Evolutionary conservation across 2,797 vertebrate genomes (phyloP), one percentile per base, ranked within the genome.

Genomic region (Rhinella marina): DNA sequence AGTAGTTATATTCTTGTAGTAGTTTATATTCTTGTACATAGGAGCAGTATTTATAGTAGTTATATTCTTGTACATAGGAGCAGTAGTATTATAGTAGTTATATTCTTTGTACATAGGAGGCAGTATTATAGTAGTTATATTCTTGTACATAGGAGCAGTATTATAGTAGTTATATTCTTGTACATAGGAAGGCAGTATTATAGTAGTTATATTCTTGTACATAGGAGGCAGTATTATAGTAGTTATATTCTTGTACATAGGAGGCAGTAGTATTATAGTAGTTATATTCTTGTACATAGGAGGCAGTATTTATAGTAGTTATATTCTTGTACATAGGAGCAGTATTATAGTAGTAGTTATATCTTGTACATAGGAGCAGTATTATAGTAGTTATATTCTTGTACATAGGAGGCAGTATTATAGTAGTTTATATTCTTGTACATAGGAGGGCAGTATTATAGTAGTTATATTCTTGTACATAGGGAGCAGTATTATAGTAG

Each of bases 1-100:
- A 70, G 68, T 70, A 70, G 68, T 70, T 70, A 70, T 41, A 70
- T 70, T 32, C 68, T 32, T 70, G 27, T 70, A 64, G n/a, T n/a
- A n/a, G n/a, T n/a, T 70, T 70, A 70, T 41, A 70, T 70, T 32
- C 68, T 32, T 70, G 27, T 70, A 64, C 19, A 25, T 32, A 32
- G 16, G 68, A 2, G 27, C 27, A 32, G 27, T 32, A 70, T 32
- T 32, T 32, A 70, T 70, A 70, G 68, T 19, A 70, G 27, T 32
- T 70, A 70, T 32, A 70, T 70, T 70, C 66, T 32, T 70, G 66
- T 70, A 32, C 3, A 32, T 70, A 17, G 66, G 66, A 6, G 3
- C 41, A 41, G 41, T 41, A 41, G 41, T 41, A 41, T 41, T 41
- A 41, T 41, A 41, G 41, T 41, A 41, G 41, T 41, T 41, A 41